These are phyloP conservation scores for Pristiophorus japonicus DNA, from an alignment of 2,113 vertebrate species.

Conservation along the genomic window DNA sequence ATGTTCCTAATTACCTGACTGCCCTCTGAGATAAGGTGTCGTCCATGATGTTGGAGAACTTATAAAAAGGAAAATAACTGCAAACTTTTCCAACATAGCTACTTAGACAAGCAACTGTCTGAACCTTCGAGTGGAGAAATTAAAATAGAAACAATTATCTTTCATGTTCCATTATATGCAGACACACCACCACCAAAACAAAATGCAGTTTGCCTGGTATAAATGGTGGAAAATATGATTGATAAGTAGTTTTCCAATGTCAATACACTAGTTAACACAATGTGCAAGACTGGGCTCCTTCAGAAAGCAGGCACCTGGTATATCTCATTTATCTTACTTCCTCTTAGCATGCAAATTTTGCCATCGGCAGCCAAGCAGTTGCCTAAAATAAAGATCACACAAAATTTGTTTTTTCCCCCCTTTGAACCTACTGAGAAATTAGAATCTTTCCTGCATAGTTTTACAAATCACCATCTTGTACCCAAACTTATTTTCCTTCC, in stretches of 20 bases:
- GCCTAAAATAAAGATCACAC: conserved; percentile 20
- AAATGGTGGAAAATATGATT: neutral
- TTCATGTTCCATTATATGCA: too few species aligned
- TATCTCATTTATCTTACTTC: neutral
- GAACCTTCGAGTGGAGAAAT: neutral
- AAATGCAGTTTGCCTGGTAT: too few species aligned
- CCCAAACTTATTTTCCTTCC: neutral
- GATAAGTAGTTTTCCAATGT: neutral
- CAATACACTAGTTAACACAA: neutral
- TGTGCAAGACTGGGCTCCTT: neutral
- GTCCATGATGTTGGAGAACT: too few species aligned
- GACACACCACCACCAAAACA: too few species aligned
- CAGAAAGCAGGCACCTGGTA: conserved; percentile 7
- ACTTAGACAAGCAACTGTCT: too few species aligned
- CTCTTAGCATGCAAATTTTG: conserved; percentile 34
- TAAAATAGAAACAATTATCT: neutral
- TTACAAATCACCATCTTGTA: neutral
- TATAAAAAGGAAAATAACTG: too few species aligned
- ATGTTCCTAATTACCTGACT: too few species aligned
- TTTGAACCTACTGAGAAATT: conserved; percentile 18
- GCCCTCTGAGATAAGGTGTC: too few species aligned
- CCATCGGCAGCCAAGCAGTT: neutral
- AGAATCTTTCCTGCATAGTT: neutral
- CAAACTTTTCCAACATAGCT: too few species aligned
- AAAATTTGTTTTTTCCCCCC: neutral